Conservation (phyloP, 2,797 vertebrate genomes). For the Perodicticus potto region DNA sequence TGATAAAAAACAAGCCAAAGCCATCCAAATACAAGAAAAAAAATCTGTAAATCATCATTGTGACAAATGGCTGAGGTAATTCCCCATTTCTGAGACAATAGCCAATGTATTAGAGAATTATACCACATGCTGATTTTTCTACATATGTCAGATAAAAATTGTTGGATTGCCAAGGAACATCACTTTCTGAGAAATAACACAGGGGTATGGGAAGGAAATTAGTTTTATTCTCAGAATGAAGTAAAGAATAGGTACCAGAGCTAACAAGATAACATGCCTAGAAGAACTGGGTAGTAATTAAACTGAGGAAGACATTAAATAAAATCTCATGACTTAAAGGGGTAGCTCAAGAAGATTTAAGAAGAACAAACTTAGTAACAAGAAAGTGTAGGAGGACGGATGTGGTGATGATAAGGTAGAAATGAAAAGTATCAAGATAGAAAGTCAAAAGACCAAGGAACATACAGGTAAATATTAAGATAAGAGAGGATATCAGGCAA, state of each 20-base stretch:
- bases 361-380: not conserved
- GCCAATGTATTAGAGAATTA: not conserved
- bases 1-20: not conserved
- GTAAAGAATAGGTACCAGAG: not conserved
- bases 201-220: not conserved
- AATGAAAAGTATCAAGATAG: not conserved
- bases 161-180: not conserved
- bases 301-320: not conserved
- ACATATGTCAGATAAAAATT: not conserved
- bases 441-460: not conserved
- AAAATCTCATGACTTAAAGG: not conserved
- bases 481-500: not conserved
- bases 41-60: not conserved
- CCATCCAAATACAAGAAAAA: not conserved
- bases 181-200: not conserved
- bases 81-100: not conserved
- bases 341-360: not conserved
- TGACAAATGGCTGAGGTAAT: not conserved
- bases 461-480: not conserved
- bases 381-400: not conserved
- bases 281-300: not conserved
- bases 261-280: not conserved
- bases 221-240: conserved; percentile 13
- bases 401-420: not conserved
- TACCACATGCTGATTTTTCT: not conserved